Evolutionary conservation across 2,888 invertebrate species (phyloP), one percentile per base, ranked within the genome.

Genomic region (Digitonthophagus gazella): DNA sequence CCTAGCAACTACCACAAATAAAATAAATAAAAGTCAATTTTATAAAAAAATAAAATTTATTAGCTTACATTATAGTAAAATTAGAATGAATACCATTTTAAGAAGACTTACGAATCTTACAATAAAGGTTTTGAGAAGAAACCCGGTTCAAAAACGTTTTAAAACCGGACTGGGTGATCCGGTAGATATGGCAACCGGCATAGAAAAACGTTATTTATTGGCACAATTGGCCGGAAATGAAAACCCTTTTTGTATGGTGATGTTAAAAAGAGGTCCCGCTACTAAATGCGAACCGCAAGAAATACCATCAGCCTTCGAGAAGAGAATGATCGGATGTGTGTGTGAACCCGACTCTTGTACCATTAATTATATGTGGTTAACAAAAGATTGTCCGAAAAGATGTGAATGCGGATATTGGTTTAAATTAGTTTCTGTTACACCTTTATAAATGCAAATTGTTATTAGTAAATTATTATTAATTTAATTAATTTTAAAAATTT

Each of bases 361-460:
- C 67, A 89, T 97, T 75, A 91, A 90, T 79, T 97, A 95, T 93
- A 93, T 96, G 89, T 93, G 94, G 91, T 84, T 97, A 78, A 90
- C 95, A 81, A 88, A 90, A 85, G 96, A 92, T 58, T 88, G 89
- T 74, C 90, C 93, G 72, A 92, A 92, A 78, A 90, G 96, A 75
- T 97, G 97, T 80, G 93, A 92, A 78, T 97, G 97, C 81, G 97
- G 97, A 68, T 90, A 95, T 82, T 96, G 93, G 94, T 96, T 95
- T 86, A 93, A 96, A 85, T 86, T 96, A 76, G 87, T 89, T 69
- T 90, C 90, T 81, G 90, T 90, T 82, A 83, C 86, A 73, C 87
- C 88, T 89, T 76, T 90, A 89, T n/a, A n/a, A n/a, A n/a, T n/a
- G n/a, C n/a, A n/a, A n/a, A n/a, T n/a, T n/a, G n/a, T n/a, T n/a